Conservation (phyloP, 2,113 vertebrate species). For the Megaceryle maxima region DNA sequence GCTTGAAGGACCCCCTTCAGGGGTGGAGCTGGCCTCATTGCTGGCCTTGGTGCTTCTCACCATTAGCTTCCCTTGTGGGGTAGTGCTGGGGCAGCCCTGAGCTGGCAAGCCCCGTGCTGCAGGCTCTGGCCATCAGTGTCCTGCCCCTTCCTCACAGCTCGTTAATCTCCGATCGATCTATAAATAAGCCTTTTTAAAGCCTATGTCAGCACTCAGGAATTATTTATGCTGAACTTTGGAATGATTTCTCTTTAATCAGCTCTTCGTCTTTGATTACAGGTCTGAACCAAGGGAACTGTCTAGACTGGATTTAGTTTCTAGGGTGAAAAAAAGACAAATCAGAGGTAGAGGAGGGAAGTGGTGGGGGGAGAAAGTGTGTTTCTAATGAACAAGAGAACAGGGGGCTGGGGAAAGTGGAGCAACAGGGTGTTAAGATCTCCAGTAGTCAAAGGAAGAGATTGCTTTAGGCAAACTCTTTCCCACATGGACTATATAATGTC, state of each 20-base stretch:
- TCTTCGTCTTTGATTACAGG: constrained; percentile 52
- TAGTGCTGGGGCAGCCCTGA: not conserved
- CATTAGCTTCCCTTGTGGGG: not conserved
- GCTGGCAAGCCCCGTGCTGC: not conserved
- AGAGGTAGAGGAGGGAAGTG: constrained; percentile 27
- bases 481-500: constrained; percentile 57
- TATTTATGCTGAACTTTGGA: constrained; percentile 35
- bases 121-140: not conserved
- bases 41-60: not conserved
- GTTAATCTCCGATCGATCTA: constrained; percentile 16
- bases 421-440: constrained; percentile 65
- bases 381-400: constrained; percentile 25
- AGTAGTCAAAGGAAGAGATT: constrained; percentile 65
- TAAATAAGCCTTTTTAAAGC: constrained; percentile 31
- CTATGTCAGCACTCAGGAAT: constrained; percentile 24
- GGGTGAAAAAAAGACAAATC: constrained; percentile 24
- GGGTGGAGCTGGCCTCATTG: not conserved
- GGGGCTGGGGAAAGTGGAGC: not conserved
- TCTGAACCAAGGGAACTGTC: constrained; percentile 47
- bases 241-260: constrained; percentile 55
- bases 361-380: not conserved
- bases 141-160: constrained; percentile 18
- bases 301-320: constrained; percentile 66
- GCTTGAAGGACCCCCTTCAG: not conserved
- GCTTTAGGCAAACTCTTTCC: constrained; percentile 57